Conservation (phyloP, 2,888 invertebrate genomes). For the Scaptomyza reducta region DNA sequence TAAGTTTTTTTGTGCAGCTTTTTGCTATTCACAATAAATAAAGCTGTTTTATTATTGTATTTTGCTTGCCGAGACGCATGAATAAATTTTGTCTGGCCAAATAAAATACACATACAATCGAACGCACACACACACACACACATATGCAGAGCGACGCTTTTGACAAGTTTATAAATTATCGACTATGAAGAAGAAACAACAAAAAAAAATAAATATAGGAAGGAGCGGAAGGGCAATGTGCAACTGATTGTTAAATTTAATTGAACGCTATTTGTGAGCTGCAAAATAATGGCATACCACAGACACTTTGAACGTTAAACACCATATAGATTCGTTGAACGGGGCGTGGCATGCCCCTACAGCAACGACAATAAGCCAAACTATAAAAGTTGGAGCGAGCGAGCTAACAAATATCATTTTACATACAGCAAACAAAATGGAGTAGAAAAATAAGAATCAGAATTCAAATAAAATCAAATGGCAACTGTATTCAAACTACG, state of each 20-base stretch:
- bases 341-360: constrained; percentile 8
- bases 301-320: constrained; percentile 35
- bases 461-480: not conserved
- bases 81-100: constrained; percentile 51
- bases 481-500: not conserved
- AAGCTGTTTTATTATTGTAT: constrained; percentile 55
- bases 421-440: too few relatives aligned
- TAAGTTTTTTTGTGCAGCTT: constrained; percentile 35
- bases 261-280: constrained; percentile 43
- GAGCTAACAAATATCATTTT: constrained; percentile 10
- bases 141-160: constrained; percentile 31
- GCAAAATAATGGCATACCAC: constrained; percentile 6
- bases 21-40: constrained; percentile 54
- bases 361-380: not conserved
- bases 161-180: constrained; percentile 66
- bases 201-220: too few relatives aligned
- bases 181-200: constrained; percentile 19
- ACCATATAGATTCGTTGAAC: constrained; percentile 26
- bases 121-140: constrained; percentile 6
- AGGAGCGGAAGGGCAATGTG: constrained; percentile 24
- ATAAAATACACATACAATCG: constrained; percentile 30
- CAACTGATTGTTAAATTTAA: constrained; percentile 55
- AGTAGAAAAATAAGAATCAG: too few relatives aligned
- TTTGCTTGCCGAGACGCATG: constrained; percentile 41
- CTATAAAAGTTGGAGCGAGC: constrained; percentile 7